Evolutionary conservation across 2,113 vertebrate genomes (phyloP), one percentile per base, ranked within the genome.

Genomic region (Coturnix japonica): DNA sequence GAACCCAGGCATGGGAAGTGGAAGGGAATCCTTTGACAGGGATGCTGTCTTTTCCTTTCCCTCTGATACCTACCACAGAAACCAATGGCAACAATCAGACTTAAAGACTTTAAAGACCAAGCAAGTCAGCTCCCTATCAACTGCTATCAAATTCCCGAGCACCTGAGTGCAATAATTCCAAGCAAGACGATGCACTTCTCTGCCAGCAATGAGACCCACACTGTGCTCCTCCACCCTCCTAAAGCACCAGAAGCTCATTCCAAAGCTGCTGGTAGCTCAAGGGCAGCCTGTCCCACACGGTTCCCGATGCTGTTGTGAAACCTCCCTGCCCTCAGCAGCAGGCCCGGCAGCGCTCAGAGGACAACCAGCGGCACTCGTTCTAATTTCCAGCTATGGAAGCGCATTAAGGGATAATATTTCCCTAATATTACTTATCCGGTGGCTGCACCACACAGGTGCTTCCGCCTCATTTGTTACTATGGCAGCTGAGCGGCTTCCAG

Each of bases 391-490:
- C 0, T 2, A 80, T 0, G 64, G 72, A 83, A 74, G 66, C 0
- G 43, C 64, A 93, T 94, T 94, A 91, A 26, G 0, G 23, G 93
- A 87, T 92, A 93, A 91, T 87, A 95, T 87, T 94, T 94, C 76
- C 78, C 89, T 87, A 83, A 66, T 35, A 77, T 77, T 74, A 26
- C 85, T 92, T 56, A 96, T 83, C 79, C 17, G 1, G 33, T 39
- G 54, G 76, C 82, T 60, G 60, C 16, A 82, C 94, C 22, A 3
- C 3, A 39, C 81, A 92, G 91, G 93, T 95, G 74, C 91, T 95
- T 93, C 92, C 22, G 74, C 69, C 91, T 96, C 87, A 89, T 92
- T 87, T 85, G 90, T 96, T 94, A 94, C 94, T 94, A 95, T 91
- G 90, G 85, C 79, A 89, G 46, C 47, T 85, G 94, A 95, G 93